Evolutionary conservation across 2,797 vertebrate genomes (phyloP), one percentile per base, ranked within the genome.

Genomic region (Sandelia bainsii): DNA sequence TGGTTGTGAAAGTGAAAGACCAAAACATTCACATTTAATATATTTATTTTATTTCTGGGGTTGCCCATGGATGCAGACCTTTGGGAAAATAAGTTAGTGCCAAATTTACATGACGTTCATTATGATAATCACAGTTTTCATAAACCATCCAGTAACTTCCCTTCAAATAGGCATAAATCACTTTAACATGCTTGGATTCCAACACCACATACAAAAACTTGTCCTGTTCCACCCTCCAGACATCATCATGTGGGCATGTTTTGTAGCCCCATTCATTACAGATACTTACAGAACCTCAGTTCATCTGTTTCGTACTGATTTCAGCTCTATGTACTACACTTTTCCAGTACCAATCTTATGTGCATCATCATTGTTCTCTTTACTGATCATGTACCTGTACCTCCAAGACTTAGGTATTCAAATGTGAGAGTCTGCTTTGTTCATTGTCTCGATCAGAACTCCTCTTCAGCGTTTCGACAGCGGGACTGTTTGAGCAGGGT

Each of bases 381-480:
- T 14, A 58, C 53, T 32, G 56, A 60, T 72, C 34, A 5, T 62
- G 22, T 25, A 23, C 44, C 54, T 0, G 42, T 16, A 20, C 23
- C 8, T 23, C 46, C 5, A 52, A 11, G 9, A 39, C 16, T 40
- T 59, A 82, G 6, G 53, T 79, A 71, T 56, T 72, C 1, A 25
- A 54, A 40, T 8, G 17, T 1, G 1, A 23, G 20, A 17, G 56
- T 64, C 20, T 14, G 57, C n/a, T 34, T 48, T 23, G 48, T 40
- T 56, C 53, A 63, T 25, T 4, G 3, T 57, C 5, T 65, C 37
- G 7, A 62, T 94, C 84, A 95, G 84, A 99, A 98, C 72, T 95
- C 95, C 81, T 97, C 97, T 87, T 99, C 97, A 2, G 97, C 97
- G 16, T 91, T 95, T 60, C 81, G 85, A 69, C 88, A 93, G 51